phyloP scores from a whole-genome alignment of 2,113 vertebrate genomes.

The Atlantisia rogersi region DNA sequence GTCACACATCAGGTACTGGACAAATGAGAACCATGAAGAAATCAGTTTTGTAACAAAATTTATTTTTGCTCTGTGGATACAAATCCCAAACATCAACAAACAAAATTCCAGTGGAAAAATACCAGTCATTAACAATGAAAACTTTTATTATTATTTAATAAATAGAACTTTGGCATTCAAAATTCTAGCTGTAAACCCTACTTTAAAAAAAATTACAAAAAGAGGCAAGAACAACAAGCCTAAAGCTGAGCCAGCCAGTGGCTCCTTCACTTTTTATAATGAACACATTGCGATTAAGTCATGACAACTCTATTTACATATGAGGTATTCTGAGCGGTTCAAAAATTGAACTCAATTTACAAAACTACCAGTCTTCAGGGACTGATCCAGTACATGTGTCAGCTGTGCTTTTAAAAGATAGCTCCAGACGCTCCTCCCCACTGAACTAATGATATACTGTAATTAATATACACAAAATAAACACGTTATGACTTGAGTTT shows the following conservation, averaged over 20 bases:
- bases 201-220: constrained; percentile 83
- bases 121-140: constrained; percentile 85
- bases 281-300: constrained; percentile 74
- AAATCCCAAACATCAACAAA: constrained; percentile 85
- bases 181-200: constrained; percentile 93
- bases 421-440: constrained; percentile 60
- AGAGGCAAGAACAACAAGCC: constrained; percentile 79
- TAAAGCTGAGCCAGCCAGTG: constrained; percentile 85
- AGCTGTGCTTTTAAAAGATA: constrained; percentile 73
- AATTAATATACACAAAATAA: constrained; percentile 64
- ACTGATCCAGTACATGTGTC: constrained; percentile 72
- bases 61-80: constrained; percentile 83
- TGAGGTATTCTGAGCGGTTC: constrained; percentile 82
- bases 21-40: not conserved
- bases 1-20: not conserved
- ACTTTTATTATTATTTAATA: constrained; percentile 83
- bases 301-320: constrained; percentile 83
- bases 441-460: constrained; percentile 41
- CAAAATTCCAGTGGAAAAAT: constrained; percentile 88
- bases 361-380: constrained; percentile 72
- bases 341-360: constrained; percentile 77
- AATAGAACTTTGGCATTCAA: constrained; percentile 96
- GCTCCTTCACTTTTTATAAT: constrained; percentile 78
- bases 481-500: constrained; percentile 46
- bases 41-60: constrained; percentile 81